Conservation (phyloP, 2,888 invertebrate genomes). For the Campoplex capitator region DNA sequence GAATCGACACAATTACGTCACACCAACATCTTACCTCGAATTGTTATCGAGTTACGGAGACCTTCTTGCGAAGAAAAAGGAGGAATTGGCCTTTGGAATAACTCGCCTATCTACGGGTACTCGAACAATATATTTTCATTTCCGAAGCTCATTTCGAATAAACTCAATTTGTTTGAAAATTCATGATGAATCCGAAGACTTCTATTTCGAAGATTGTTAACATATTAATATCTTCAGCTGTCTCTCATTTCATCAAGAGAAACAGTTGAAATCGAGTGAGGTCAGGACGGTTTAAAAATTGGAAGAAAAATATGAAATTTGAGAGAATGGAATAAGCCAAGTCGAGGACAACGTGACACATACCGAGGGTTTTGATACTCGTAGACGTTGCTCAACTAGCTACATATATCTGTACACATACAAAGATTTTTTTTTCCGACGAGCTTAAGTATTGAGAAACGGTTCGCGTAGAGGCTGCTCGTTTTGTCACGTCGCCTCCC, state of each 20-base stretch:
- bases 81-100: constrained; percentile 86
- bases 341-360: neutral
- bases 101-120: constrained; percentile 88
- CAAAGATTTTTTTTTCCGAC: neutral
- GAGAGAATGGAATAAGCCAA: neutral
- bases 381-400: neutral
- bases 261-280: too few species aligned
- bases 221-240: neutral
- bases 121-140: constrained; percentile 10
- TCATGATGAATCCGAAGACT: neutral
- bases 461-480: neutral
- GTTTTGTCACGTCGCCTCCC: neutral
- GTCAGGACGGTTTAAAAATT: too few species aligned
- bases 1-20: constrained; percentile 93
- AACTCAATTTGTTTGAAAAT: neutral
- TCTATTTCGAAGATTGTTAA: neutral
- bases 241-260: too few species aligned
- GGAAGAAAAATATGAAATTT: too few species aligned
- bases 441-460: neutral
- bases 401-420: neutral
- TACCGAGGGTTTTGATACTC: neutral
- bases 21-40: constrained; percentile 95
- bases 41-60: constrained; percentile 92
- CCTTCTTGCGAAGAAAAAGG: constrained; percentile 90
- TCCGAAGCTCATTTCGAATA: neutral